Base-by-base conservation (phyloP, 2,113 vertebrate species). In the Asarcornis scutulata region DNA sequence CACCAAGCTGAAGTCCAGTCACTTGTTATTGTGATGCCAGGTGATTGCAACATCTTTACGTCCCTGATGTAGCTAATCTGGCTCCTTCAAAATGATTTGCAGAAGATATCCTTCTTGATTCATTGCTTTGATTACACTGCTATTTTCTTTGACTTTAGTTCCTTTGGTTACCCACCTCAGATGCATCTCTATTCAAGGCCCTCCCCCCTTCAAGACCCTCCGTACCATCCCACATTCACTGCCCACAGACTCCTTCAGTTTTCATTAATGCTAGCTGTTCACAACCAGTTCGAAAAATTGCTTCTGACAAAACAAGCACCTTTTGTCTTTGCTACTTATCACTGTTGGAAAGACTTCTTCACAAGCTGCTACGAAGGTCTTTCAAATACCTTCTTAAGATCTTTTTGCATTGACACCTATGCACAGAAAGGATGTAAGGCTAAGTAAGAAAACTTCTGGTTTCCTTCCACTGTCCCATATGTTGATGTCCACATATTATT, bases 1-100 rank as follows among this genome's bases (percentile, higher is more conserved):
- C 69, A 66, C 44, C 82, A 59, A 68, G 27, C 36, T 60, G 44
- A 50, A 74, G 16, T 58, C 10, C 29, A 53, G 11, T 34, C 42
- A 32, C 7, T 82, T 7, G 1, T 26, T 52, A 17, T 14, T 60
- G 13, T 4, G 9, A 34, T 32, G 11, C 36, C 34, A 69, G 26
- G 46, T 13, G 11, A 62, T 3, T 3, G 2, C 20, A 68, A 17
- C 14, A 34, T 8, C 29, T 60, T 78, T 55, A 11, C 0, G 0
- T n/a, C 27, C 32, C 25, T 60, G 9, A 40, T 25, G 18, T 71
- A 74, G 42, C 40, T 50, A 66, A 13, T 4, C 3, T 21, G 17
- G 6, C 13, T 76, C 34, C 27, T 80, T 55, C 44, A 73, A 63
- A 68, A 77, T 12, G 6, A 23, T 89, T 82, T 78, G 20, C 13